Percentiles rank a stretch among this genome's conserved stretches.
Conservation (phyloP, 2,888 invertebrate genomes). For the Lomographa bimaculata region DNA sequence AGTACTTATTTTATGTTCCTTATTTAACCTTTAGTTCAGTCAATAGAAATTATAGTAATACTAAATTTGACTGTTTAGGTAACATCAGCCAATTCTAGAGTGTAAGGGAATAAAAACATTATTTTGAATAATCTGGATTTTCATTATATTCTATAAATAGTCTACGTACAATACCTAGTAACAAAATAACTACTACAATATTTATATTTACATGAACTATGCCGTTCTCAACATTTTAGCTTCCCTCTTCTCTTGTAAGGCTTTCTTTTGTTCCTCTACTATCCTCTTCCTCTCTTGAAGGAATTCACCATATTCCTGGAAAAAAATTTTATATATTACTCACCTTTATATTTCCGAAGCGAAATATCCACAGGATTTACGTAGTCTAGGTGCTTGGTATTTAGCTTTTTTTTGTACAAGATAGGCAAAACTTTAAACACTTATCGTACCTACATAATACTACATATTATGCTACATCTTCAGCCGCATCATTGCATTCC, state of each 20-base stretch:
- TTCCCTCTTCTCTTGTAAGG: slow-evolving; percentile 92
- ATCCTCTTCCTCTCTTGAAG: slow-evolving; percentile 88
- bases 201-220: slow-evolving; percentile 37
- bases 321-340: background rate
- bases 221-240: slow-evolving; percentile 95
- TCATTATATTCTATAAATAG: slow-evolving; percentile 26
- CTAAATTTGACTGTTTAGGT: slow-evolving; percentile 15
- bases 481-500: no score
- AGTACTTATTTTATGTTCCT: slow-evolving; percentile 8
- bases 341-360: no score
- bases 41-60: no score
- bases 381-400: no score
- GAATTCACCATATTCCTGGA: slow-evolving; percentile 91
- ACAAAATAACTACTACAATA: slow-evolving; percentile 24
- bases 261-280: slow-evolving; percentile 89
- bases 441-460: no score
- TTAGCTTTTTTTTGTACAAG: no score
- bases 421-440: no score
- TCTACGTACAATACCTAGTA: slow-evolving; percentile 34
- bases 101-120: slow-evolving; percentile 29
- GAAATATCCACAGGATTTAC: no score
- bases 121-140: slow-evolving; percentile 28
- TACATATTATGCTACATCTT: no score
- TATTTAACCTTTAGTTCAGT: slow-evolving; percentile 6
- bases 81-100: slow-evolving; percentile 26